A percentile compares a stretch with the other conserved stretches of the same genome.
phyloP scores from a whole-genome alignment of 2,888 invertebrate genomes.

The Trypoxylon attenuatum region DNA sequence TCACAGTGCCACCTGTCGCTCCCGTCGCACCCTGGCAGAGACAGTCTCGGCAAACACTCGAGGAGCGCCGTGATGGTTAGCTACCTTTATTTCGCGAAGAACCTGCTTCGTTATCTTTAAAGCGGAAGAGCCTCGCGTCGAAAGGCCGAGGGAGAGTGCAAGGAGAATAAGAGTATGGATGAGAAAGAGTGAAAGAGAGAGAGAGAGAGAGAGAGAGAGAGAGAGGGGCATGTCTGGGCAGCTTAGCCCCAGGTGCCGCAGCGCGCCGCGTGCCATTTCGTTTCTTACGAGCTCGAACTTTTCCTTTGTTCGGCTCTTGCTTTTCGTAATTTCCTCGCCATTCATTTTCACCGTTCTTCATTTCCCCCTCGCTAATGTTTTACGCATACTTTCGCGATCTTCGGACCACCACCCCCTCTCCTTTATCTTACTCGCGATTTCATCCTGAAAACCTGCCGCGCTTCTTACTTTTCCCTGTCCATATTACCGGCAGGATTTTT shows the following conservation, averaged over 20 bases:
- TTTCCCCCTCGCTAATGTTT: neutral
- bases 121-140: constrained; percentile 57
- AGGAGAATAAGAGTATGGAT: too few species aligned
- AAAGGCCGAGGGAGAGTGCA: constrained; percentile 30
- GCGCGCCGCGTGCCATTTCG: constrained; percentile 42
- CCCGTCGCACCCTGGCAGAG: constrained; percentile 50
- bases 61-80: constrained; percentile 50
- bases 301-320: neutral
- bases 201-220: too few species aligned
- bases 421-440: too few species aligned
- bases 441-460: too few species aligned
- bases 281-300: constrained; percentile 11
- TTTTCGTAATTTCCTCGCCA: neutral
- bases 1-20: constrained; percentile 63
- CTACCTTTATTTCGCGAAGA: constrained; percentile 62
- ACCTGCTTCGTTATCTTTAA: constrained; percentile 67
- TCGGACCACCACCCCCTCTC: neutral
- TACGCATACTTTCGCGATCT: neutral
- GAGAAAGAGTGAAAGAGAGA: too few species aligned
- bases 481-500: too few species aligned
- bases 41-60: constrained; percentile 60
- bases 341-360: neutral
- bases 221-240: constrained; percentile 28
- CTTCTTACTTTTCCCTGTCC: too few species aligned
- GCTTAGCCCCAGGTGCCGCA: constrained; percentile 2